Evolutionary conservation across 2,113 vertebrate species (phyloP), one percentile per base, ranked within the genome.

Genomic region (Pterocles gutturalis): DNA sequence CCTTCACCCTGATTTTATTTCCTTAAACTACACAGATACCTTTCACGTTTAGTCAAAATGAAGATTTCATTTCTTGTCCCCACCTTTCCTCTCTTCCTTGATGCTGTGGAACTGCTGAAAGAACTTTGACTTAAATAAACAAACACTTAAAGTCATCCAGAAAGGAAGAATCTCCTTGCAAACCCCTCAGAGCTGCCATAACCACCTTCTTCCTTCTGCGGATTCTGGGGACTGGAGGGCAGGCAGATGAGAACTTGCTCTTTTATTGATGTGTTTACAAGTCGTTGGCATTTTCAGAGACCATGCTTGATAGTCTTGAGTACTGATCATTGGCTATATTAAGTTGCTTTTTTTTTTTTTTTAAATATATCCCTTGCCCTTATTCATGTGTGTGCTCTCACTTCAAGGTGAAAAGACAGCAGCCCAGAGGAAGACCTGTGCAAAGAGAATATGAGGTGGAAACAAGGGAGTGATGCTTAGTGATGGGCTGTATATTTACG

Each of bases 41-140:
- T 51, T 45, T 64, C 45, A 48, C 0, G 0, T 28, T 79, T 84
- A 11, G 13, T 65, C n/a, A 82, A 36, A 8, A 62, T 0, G 1
- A 82, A 65, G 5, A 31, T 84, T 51, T 58, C 34, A 45, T 84
- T 85, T 79, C 36, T 48, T 82, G 31, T 65, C 10, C 6, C 19
- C 7, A 26, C 2, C 19, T 55, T 70, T 76, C 7, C 13, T 54
- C 17, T 81, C 49, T 82, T 87, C 38, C 26, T 5, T 72, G 65
- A 36, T 31, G 11, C 24, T 48, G 5, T 75, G 45, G 16, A 95
- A 55, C 19, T 61, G 51, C 15, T 82, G 45, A 72, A 90, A 60
- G 29, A 75, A 48, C 9, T 79, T 85, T 60, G 21, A 34, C 3
- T 89, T 77, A 70, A 69, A 78, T 34, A 67, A 90, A 61, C 17